A percentile compares a stretch with the other conserved stretches of the same genome.
Evolutionary conservation across 2,797 vertebrate species (phyloP).

Genomic region (Pempheris klunzingeri): DNA sequence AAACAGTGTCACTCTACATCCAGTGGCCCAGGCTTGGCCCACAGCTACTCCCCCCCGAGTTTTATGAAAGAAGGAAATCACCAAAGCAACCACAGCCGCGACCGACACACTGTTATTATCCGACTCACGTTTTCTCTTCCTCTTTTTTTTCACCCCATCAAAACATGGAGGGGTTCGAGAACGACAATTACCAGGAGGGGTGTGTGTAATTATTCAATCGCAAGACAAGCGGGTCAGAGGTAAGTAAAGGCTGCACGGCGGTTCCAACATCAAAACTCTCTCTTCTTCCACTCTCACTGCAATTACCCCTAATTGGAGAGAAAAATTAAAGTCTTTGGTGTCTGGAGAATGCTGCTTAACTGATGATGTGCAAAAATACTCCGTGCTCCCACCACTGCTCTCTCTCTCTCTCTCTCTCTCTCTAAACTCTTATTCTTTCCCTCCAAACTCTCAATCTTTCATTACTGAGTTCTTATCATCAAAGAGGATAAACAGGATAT

Average conservation of each 20-base stretch:
- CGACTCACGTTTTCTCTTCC: conserved; percentile 71
- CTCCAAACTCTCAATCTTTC: conserved; percentile 57
- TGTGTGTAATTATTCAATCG: conserved; percentile 84
- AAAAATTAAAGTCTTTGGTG: conserved; percentile 81
- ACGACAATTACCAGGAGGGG: conserved; percentile 84
- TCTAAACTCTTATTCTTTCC: conserved; percentile 53
- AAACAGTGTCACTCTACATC: conserved; percentile 56
- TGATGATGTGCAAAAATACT: conserved; percentile 78
- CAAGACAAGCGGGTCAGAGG: conserved; percentile 79
- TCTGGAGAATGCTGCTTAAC: conserved; percentile 76
- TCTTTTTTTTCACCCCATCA: conserved; percentile 70
- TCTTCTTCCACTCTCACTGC: conserved; percentile 80
- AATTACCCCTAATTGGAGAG: conserved; percentile 83
- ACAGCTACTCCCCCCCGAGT: conserved; percentile 52
- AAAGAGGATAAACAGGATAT: conserved; percentile 81
- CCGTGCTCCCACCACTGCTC: conserved; percentile 24
- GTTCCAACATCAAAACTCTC: conserved; percentile 76
- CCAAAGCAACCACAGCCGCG: conserved; percentile 80
- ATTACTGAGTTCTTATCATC: conserved; percentile 71
- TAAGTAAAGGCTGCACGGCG: conserved; percentile 77
- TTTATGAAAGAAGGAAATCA: conserved; percentile 79
- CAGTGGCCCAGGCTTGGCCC: conserved; percentile 50
- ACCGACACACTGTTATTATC: conserved; percentile 83
- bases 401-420: conserved; percentile 22
- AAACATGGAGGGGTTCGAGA: conserved; percentile 76